These are phyloP conservation scores for Drosophila peninsularis DNA, from an alignment of 2,888 invertebrate species.

Conservation along the genomic window DNA sequence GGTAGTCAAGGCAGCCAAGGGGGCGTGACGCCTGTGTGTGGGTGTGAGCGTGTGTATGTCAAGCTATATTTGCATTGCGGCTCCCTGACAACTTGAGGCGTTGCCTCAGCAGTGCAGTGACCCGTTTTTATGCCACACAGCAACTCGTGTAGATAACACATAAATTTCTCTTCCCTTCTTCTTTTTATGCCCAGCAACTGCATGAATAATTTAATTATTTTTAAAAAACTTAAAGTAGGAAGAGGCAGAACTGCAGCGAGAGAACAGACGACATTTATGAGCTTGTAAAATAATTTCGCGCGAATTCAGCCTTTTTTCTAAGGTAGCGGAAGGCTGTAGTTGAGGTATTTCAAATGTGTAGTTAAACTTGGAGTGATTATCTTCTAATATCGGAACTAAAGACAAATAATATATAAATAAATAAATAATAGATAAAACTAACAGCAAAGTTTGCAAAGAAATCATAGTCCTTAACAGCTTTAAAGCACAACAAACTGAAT, in stretches of 20 bases:
- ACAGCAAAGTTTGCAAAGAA: not conserved
- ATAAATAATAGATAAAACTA: no score
- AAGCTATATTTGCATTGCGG: slow-evolving; percentile 62
- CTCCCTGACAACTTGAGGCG: slow-evolving; percentile 66
- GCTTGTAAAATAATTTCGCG: not conserved
- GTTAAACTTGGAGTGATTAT: no score
- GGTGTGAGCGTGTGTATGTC: slow-evolving; percentile 28
- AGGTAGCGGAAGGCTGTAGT: not conserved
- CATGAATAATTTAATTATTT: slow-evolving; percentile 58
- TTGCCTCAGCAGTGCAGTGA: slow-evolving; percentile 62
- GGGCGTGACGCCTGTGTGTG: slow-evolving; percentile 16
- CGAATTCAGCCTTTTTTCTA: not conserved
- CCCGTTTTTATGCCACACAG: slow-evolving; percentile 61
- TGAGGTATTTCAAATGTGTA: no score
- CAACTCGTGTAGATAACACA: slow-evolving; percentile 32
- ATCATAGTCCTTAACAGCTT: not conserved
- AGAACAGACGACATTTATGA: not conserved
- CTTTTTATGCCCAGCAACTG: not conserved
- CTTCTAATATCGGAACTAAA: no score
- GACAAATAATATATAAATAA: no score
- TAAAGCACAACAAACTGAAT: not conserved
- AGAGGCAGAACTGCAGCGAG: not conserved
- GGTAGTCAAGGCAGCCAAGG: slow-evolving; percentile 50
- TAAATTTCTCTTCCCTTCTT: not conserved
- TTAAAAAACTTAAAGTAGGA: slow-evolving; percentile 10